Evolutionary conservation across 30 jellyfish, hydroid and myxozoan genomes (phyloP), one percentile per base, ranked within the genome.

Genomic region (Chrysaora quinquecirrha): DNA sequence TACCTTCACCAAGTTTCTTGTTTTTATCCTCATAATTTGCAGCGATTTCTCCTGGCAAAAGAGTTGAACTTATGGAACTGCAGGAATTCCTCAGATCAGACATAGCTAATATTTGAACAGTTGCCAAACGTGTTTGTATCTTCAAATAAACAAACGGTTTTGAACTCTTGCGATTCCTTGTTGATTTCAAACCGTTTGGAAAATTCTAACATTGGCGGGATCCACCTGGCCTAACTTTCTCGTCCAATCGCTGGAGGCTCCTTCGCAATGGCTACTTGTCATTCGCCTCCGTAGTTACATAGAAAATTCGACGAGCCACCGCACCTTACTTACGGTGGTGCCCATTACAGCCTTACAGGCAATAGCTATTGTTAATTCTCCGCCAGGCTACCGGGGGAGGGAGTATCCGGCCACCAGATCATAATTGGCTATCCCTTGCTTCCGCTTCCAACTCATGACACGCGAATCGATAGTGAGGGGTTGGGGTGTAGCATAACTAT

Each of bases 1-100:
- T 70, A 91, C 98, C 98, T 91, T 91, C 98, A 9, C 98, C 98
- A 27, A 91, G 91, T 48, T 85, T 85, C 62, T 75, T 90, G 72
- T 80, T 58, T 69, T 79, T 71, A 74, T 91, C 94, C 34, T 75
- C 95, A 56, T 76, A 91, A 31, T 91, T 73, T 10, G 60, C 66
- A 12, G 75, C 89, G 10, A 84, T 73, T 56, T 75, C 90, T 30
- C 83, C 90, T 19, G 98, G 98, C 85, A 84, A 58, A n/a, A 32
- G 74, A 38, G 50, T 30, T 0, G 85, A 29, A 31, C 49, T 34
- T 33, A 48, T 60, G n/a, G 86, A 35, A 21, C 63, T 82, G 85
- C 92, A 82, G 48, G 85, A 34, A 1, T 79, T 52, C 25, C 25
- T 9, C 7, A 52, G 4, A 20, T 52, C 92, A 69, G 92, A 85